Conservation (phyloP, 1,140 invertebrate species). For the Drosophila melanogaster region Release_6_plus_ISO1_MT NC_004354.4:20955001-20955500, state of each 20-base stretch:
- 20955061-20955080: conserved; percentile 27
- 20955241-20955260: conserved; percentile 74
- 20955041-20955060: conserved; percentile 21
- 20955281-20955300: conserved; percentile 38
- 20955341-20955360: conserved; percentile 20
- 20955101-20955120: conserved; percentile 46
- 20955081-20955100: conserved; percentile 44
- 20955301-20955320: neutral
- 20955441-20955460: conserved; percentile 64
- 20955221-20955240: conserved; percentile 63
- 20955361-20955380: conserved; percentile 39
- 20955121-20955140: conserved; percentile 39
- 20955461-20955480: conserved; percentile 46
- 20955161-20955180: conserved; percentile 44
- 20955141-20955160: conserved; percentile 31
- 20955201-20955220: conserved; percentile 16
- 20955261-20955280: conserved; percentile 71
- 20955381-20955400: conserved; percentile 21
- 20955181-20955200: conserved; percentile 41
- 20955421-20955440: conserved; percentile 14
- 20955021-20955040: conserved; percentile 7
- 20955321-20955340: conserved; percentile 12
- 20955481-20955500: conserved; percentile 33
- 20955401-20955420: conserved; percentile 34
- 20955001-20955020: neutral